Percentiles rank a stretch among this genome's conserved stretches.
phyloP scores from a whole-genome alignment of 2,113 vertebrate species.

The Halichoerus grypus region DNA sequence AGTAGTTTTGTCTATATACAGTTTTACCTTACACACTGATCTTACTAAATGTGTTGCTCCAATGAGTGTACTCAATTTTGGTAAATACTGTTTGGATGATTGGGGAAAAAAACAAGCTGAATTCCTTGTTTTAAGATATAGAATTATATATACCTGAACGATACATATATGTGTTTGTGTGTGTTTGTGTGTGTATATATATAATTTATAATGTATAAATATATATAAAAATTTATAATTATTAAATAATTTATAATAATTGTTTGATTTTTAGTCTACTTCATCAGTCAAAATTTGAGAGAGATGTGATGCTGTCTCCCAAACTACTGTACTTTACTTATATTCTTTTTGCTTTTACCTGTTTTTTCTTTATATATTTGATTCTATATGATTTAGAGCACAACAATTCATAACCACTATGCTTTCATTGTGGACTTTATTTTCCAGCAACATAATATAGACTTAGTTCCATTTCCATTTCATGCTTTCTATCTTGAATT shows the following conservation, averaged over 20 bases:
- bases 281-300: constrained; percentile 19
- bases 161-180: not conserved
- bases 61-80: not conserved
- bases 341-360: not conserved
- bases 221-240: no score
- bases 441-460: not conserved
- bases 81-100: not conserved
- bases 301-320: not conserved
- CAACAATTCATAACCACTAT: not conserved
- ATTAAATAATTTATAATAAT: not conserved
- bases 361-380: not conserved
- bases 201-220: no score
- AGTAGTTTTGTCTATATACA: not conserved
- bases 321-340: constrained; percentile 12
- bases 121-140: not conserved
- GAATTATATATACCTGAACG: not conserved
- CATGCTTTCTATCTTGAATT: constrained; percentile 23
- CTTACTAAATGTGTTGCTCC: not conserved
- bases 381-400: not conserved
- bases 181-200: no score
- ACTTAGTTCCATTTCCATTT: not conserved
- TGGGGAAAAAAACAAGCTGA: not conserved
- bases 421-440: not conserved
- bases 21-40: not conserved
- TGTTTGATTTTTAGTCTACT: not conserved